Evolutionary conservation across 1,140 invertebrate species (phyloP), one percentile per base, ranked within the genome.

Genomic region (Zaprionus camerounensis): DNA sequence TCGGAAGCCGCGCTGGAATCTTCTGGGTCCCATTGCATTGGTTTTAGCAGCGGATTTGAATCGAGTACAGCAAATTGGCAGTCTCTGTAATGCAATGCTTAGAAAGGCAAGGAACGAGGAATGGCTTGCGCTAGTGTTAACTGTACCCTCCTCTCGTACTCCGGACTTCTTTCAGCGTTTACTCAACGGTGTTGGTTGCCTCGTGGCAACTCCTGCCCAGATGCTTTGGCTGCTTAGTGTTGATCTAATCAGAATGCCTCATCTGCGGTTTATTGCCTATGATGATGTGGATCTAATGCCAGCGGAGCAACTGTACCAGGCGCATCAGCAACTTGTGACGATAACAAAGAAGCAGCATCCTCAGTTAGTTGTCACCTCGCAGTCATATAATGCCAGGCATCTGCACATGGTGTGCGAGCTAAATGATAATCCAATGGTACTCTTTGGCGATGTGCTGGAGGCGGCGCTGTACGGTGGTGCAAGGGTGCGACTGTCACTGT

Each of bases 361-460:
- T 0, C 84, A 88, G 17, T n/a, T 79, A 24, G 71, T 88, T 1
- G 53, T 81, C 22, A 59, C 62, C 5, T 66, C 74, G 7, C 74
- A 88, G 26, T 38, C 58, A 1, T 88, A 65, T 20, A 55, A 68
- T 3, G 17, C 7, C 7, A 5, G 7, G 3, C 31, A 59, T 6
- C 41, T 84, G 3, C 20, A 24, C 9, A 68, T 62, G 20, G 1
- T 87, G 7, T 24, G 12, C 1, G 26, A 36, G 3, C n/a, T 73
- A 5, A 79, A 66, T 36, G 15, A 44, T 7, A 6, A 79, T 1
- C 57, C 75, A 7, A 53, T 75, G 20, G 1, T 87, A 1, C 65
- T 87, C 0, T 88, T 87, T 26, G 85, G 85, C 0, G 81, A 87
- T 34, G 17, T 81, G 3, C 69, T 87, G 26, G 84, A 87, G 75